Percentiles rank a stretch among this genome's conserved stretches.
These are phyloP conservation scores for Drosophila prostipennis DNA, from an alignment of 2,888 invertebrate genomes.

Conservation along the genomic window DNA sequence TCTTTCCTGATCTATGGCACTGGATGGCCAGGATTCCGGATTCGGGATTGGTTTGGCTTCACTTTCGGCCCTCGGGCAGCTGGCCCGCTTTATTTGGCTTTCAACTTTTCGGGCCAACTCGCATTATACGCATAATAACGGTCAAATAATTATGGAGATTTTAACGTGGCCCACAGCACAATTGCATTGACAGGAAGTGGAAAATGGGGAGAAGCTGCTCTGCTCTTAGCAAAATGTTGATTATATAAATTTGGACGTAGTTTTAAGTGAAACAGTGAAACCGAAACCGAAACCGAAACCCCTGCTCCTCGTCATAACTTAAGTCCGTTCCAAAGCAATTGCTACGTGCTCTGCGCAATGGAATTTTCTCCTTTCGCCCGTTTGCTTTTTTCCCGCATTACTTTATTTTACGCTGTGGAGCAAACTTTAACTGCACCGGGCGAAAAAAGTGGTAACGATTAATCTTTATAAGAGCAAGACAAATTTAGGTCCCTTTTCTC, in stretches of 20 bases:
- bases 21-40: background rate
- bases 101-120: slow-evolving; percentile 68
- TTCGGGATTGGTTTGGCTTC: slow-evolving; percentile 17
- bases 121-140: slow-evolving; percentile 66
- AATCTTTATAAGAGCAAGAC: no score
- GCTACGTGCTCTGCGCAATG: slow-evolving; percentile 75
- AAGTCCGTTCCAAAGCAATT: slow-evolving; percentile 39
- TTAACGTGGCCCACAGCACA: slow-evolving; percentile 53
- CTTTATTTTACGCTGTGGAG: slow-evolving; percentile 15
- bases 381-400: slow-evolving; percentile 2
- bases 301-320: slow-evolving; percentile 12
- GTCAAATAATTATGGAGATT: slow-evolving; percentile 75
- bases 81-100: slow-evolving; percentile 25
- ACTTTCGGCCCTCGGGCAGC: slow-evolving; percentile 4
- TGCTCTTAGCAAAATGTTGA: slow-evolving; percentile 59
- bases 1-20: slow-evolving; percentile 40
- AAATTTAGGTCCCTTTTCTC: no score
- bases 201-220: slow-evolving; percentile 9
- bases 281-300: background rate
- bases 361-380: slow-evolving; percentile 45
- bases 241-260: slow-evolving; percentile 65
- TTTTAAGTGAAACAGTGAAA: slow-evolving; percentile 54
- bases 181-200: slow-evolving; percentile 46
- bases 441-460: background rate
- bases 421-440: slow-evolving; percentile 41